Evolutionary conservation across 2,797 vertebrate genomes (phyloP).

Genomic region (Avahi laniger): DNA sequence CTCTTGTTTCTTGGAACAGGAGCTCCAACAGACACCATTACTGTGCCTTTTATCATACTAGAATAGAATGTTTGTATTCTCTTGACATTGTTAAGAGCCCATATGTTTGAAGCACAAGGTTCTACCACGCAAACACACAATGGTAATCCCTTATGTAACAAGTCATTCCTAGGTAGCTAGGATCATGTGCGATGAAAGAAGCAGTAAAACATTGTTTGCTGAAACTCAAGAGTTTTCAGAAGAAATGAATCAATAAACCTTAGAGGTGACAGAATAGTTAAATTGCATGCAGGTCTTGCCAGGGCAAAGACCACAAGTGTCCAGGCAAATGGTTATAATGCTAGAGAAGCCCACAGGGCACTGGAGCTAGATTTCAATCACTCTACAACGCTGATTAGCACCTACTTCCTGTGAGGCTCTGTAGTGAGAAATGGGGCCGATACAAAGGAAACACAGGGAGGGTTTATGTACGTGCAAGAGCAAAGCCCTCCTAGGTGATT

Average conservation of each 20-base stretch:
- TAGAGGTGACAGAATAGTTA: not conserved
- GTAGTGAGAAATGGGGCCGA: not conserved
- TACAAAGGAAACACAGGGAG: not conserved
- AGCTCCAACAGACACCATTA: not conserved
- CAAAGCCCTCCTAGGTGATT: not conserved
- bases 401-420: not conserved
- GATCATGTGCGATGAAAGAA: not conserved
- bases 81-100: not conserved
- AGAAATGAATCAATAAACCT: not conserved
- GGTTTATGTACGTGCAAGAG: not conserved
- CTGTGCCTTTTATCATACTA: not conserved
- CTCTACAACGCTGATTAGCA: not conserved
- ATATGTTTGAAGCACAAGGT: not conserved
- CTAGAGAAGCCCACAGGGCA: not conserved
- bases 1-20: not conserved
- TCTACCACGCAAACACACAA: not conserved
- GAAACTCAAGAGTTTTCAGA: conserved; percentile 7
- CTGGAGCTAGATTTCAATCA: not conserved
- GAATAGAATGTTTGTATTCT: not conserved
- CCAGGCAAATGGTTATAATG: not conserved
- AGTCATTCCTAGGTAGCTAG: conserved; percentile 16
- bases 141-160: conserved; percentile 65
- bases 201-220: not conserved
- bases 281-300: not conserved
- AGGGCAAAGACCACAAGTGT: not conserved